Conservation (phyloP, 2,888 invertebrate species). For the Athalia circularis region DNA sequence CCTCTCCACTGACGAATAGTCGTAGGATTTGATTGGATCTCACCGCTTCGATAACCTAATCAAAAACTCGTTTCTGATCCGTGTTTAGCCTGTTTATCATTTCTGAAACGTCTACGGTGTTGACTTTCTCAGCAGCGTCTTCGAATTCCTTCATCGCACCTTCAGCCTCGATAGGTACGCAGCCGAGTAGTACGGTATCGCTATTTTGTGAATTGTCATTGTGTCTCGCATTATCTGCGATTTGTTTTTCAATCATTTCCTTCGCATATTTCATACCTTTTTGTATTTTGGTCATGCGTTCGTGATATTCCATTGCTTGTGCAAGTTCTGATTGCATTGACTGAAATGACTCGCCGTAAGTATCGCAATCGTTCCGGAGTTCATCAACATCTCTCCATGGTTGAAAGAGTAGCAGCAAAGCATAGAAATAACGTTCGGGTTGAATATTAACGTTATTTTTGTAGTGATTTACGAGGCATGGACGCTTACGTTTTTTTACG, state of each 20-base stretch:
- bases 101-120: conserved; percentile 53
- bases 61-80: conserved; percentile 47
- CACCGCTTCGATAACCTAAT: conserved; percentile 25
- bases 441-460: conserved; percentile 13
- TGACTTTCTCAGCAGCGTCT: conserved; percentile 5
- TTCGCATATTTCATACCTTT: conserved; percentile 42
- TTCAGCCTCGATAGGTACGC: too few species aligned
- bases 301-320: conserved; percentile 51
- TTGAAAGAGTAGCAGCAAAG: conserved; percentile 50
- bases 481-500: conserved; percentile 45
- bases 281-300: conserved; percentile 43
- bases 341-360: conserved; percentile 57
- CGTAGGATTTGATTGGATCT: conserved; percentile 48
- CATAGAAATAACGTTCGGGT: background rate
- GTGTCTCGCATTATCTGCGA: too few species aligned
- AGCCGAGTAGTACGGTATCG: too few species aligned
- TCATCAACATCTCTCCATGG: conserved; percentile 56
- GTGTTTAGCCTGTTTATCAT: conserved; percentile 57
- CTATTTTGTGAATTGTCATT: too few species aligned
- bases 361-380: conserved; percentile 51
- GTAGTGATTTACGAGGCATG: conserved; percentile 11
- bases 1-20: conserved; percentile 59
- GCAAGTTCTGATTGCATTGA: conserved; percentile 48
- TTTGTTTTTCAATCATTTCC: conserved; percentile 3
- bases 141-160: conserved; percentile 46